Conservation (phyloP, 2,113 vertebrate species). For the Engraulis encrasicolus region DNA sequence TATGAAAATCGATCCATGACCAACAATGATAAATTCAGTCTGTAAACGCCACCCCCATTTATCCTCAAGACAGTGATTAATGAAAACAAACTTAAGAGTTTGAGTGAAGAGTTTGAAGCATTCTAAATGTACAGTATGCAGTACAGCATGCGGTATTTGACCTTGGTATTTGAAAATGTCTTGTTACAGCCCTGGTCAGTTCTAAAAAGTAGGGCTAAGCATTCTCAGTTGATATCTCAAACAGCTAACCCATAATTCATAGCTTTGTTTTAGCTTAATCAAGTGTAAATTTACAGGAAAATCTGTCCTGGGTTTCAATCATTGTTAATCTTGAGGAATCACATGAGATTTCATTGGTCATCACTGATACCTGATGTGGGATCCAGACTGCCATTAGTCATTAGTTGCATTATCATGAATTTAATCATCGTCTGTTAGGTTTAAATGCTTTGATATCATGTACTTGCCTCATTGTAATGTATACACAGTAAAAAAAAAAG, state of each 20-base stretch:
- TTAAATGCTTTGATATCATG: neutral
- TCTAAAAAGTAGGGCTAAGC: neutral
- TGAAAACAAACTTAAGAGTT: too few species aligned
- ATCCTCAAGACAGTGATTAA: too few species aligned
- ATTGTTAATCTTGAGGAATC: neutral
- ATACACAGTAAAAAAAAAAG: too few species aligned
- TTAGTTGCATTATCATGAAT: neutral
- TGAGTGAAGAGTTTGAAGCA: too few species aligned
- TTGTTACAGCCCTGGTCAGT: too few species aligned
- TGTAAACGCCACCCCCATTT: too few species aligned
- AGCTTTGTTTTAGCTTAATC: neutral
- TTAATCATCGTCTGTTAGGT: neutral
- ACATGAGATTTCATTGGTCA: neutral
- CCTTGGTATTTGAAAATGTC: too few species aligned
- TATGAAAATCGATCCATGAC: too few species aligned
- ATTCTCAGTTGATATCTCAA: neutral
- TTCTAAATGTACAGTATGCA: too few species aligned
- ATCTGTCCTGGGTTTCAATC: neutral
- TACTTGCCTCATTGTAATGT: constrained; percentile 35
- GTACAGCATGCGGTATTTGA: too few species aligned
- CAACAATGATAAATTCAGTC: too few species aligned
- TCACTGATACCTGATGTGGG: neutral
- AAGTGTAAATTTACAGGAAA: neutral
- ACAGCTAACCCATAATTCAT: too few species aligned
- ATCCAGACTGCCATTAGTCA: neutral